Evolutionary conservation across 2,888 invertebrate species (phyloP).

Genomic region (Pollenia griseotomentosa): DNA sequence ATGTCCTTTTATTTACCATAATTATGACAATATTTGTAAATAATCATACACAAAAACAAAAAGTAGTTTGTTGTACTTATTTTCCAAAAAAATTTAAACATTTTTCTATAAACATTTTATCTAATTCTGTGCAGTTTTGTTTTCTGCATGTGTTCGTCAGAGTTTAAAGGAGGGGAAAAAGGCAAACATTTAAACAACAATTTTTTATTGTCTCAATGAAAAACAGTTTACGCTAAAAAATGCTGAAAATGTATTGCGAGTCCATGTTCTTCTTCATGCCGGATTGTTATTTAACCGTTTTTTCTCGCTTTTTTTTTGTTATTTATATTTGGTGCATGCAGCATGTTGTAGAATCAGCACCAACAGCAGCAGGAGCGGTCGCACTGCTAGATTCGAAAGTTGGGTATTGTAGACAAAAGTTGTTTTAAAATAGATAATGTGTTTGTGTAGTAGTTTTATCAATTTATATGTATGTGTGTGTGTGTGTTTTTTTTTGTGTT

Average conservation of each 20-base stretch:
- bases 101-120: slow-evolving; percentile 9
- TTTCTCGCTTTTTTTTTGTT: background rate
- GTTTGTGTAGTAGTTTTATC: background rate
- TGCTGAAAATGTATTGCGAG: slow-evolving; percentile 33
- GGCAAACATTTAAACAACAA: slow-evolving; percentile 43
- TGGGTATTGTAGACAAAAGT: slow-evolving; percentile 29
- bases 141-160: slow-evolving; percentile 12
- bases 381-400: slow-evolving; percentile 28
- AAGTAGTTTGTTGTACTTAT: background rate
- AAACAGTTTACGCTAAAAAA: slow-evolving; percentile 47
- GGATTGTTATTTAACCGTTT: slow-evolving; percentile 23
- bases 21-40: slow-evolving; percentile 26
- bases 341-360: slow-evolving; percentile 4
- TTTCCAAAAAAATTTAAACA: slow-evolving; percentile 11
- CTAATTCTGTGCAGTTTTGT: background rate
- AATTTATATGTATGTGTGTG: background rate
- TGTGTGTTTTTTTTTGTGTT: slow-evolving; percentile 29
- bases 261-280: slow-evolving; percentile 29
- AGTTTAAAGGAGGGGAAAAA: background rate
- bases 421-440: slow-evolving; percentile 52
- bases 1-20: background rate
- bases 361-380: slow-evolving; percentile 7
- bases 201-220: slow-evolving; percentile 39
- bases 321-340: slow-evolving; percentile 53
- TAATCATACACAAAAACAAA: background rate